phyloP scores from a whole-genome alignment of 1,140 invertebrate genomes.

The Aplysia californica region DNA sequence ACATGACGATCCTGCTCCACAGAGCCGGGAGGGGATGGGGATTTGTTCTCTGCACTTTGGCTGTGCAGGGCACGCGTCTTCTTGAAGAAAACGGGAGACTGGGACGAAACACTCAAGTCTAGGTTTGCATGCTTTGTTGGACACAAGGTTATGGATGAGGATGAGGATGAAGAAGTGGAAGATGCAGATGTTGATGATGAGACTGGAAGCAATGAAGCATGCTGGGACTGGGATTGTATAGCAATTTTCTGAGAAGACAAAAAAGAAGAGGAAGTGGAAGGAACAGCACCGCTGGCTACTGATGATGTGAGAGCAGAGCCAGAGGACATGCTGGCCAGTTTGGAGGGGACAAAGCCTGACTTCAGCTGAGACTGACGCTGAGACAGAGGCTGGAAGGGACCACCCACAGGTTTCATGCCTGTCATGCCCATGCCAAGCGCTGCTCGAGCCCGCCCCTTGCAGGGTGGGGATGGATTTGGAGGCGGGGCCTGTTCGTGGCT shows the following conservation, averaged over 20 bases:
- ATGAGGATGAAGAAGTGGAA: neutral
- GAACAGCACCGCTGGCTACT: too few species aligned
- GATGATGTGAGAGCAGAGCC: neutral
- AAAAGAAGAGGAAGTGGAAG: too few species aligned
- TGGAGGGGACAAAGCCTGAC: neutral
- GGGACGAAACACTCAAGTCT: conserved; percentile 3
- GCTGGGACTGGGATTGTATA: neutral
- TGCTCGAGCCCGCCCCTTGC: conserved; percentile 4
- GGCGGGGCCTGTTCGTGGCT: conserved; percentile 22
- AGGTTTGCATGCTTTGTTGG: neutral
- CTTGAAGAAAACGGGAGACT: neutral
- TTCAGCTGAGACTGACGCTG: neutral
- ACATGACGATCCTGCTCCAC: neutral
- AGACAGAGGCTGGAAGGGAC: neutral
- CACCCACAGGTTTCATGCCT: neutral
- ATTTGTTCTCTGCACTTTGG: too few species aligned
- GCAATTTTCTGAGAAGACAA: too few species aligned
- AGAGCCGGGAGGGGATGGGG: neutral
- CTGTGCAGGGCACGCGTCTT: too few species aligned
- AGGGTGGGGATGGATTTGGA: conserved; percentile 25
- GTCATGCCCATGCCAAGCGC: neutral
- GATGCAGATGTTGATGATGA: neutral
- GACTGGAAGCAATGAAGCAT: neutral
- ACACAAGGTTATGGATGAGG: neutral
- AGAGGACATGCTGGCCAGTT: neutral